phyloP scores from a whole-genome alignment of 2,797 vertebrate species.

The Gymnopithys bicolor region DNA sequence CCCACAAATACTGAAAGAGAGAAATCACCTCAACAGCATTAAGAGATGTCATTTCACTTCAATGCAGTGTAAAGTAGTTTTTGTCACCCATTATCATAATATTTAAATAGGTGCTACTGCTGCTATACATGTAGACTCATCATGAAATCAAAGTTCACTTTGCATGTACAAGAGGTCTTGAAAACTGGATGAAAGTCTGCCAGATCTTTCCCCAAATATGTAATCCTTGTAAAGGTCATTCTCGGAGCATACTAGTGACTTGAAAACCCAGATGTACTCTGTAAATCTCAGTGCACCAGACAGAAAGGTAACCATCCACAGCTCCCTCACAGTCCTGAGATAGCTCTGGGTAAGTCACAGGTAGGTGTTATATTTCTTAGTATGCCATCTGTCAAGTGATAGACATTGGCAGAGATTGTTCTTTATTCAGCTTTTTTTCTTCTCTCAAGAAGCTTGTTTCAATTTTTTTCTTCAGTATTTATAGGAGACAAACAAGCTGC shows the following conservation, averaged over 20 bases:
- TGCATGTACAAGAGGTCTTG: conserved; percentile 47
- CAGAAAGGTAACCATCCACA: not conserved
- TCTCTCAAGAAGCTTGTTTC: not conserved
- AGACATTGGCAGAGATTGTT: not conserved
- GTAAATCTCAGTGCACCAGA: not conserved
- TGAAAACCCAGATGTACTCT: not conserved
- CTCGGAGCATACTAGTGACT: not conserved
- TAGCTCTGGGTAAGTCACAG: not conserved
- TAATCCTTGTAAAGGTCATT: conserved; percentile 27
- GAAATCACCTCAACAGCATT: not conserved
- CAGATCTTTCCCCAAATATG: conserved; percentile 1
- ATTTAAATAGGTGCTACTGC: conserved; percentile 28
- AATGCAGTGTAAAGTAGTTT: not conserved
- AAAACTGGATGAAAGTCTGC: conserved; percentile 53
- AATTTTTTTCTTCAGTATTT: not conserved
- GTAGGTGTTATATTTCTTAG: not conserved
- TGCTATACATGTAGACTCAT: conserved; percentile 53
- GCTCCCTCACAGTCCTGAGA: not conserved
- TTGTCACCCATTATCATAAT: not conserved
- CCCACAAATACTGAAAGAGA: not conserved
- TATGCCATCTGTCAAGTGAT: not conserved
- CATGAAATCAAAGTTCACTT: conserved; percentile 44
- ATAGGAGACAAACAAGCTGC: not conserved
- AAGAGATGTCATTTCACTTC: not conserved
- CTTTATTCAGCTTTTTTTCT: conserved; percentile 1